Evolutionary conservation across 1,140 invertebrate genomes (phyloP).

Genomic region (Grapholita molesta): DNA sequence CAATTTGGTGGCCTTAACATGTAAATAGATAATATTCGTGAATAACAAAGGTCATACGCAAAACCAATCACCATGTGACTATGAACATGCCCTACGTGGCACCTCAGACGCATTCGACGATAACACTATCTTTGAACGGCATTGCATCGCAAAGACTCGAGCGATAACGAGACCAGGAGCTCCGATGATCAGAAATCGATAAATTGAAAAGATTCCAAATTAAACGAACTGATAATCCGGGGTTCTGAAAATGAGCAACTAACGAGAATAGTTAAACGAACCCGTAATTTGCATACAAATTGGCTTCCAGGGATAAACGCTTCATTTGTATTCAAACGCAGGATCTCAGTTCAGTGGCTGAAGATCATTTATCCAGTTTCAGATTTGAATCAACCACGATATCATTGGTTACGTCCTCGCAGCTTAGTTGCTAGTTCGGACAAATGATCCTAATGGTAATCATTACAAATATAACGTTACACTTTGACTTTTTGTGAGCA

Average conservation of each 20-base stretch:
- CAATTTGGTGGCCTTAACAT: too few species aligned
- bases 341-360: conserved; percentile 62
- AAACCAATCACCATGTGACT: too few species aligned
- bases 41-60: too few species aligned
- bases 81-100: too few species aligned
- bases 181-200: not conserved
- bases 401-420: conserved; percentile 22
- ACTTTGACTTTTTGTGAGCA: too few species aligned
- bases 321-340: conserved; percentile 75
- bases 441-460: not conserved
- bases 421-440: not conserved
- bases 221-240: conserved; percentile 50
- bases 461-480: too few species aligned
- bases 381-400: conserved; percentile 62
- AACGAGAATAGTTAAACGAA: conserved; percentile 76
- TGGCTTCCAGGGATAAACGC: conserved; percentile 75
- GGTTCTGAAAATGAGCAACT: conserved; percentile 75
- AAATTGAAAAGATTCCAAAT: conserved; percentile 12
- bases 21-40: too few species aligned
- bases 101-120: not conserved
- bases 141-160: not conserved
- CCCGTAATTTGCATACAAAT: conserved; percentile 76
- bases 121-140: not conserved
- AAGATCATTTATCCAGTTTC: conserved; percentile 68
- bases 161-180: not conserved